These are phyloP conservation scores for Unio pictorum DNA, from an alignment of 2,888 invertebrate species.

Conservation along the genomic window DNA sequence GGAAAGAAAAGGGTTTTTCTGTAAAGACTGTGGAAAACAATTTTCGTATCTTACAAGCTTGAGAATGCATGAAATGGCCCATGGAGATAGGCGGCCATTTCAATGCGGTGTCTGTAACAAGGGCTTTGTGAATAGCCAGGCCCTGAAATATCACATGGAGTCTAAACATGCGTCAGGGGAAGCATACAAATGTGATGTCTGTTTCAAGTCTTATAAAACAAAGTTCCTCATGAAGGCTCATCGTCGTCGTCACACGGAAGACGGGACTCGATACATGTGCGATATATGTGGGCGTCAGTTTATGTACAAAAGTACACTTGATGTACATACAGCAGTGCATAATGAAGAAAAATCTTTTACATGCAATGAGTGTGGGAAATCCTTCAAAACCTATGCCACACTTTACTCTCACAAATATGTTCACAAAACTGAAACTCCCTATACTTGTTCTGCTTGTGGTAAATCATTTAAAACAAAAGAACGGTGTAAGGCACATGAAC, in stretches of 20 bases:
- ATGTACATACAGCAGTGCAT: constrained; percentile 60
- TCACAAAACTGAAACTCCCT: constrained; percentile 56
- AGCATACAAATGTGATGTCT: constrained; percentile 53
- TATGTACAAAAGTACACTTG: constrained; percentile 61
- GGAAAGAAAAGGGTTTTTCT: constrained; percentile 43
- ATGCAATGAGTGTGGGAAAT: constrained; percentile 60
- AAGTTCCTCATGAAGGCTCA: constrained; percentile 56
- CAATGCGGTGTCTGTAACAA: constrained; percentile 56
- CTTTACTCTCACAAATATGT: constrained; percentile 62
- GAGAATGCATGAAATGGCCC: constrained; percentile 59
- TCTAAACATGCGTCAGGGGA: constrained; percentile 45
- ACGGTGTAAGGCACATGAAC: constrained; percentile 59
- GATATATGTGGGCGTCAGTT: constrained; percentile 60
- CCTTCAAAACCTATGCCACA: constrained; percentile 64
- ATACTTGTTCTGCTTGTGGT: constrained; percentile 53
- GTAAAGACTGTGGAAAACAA: constrained; percentile 57
- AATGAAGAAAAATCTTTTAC: constrained; percentile 47
- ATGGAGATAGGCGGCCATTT: constrained; percentile 53
- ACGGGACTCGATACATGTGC: constrained; percentile 56
- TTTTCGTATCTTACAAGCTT: constrained; percentile 64
- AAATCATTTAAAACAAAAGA: constrained; percentile 65
- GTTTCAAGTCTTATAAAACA: constrained; percentile 61
- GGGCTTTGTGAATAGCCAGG: constrained; percentile 55
- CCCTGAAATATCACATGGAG: constrained; percentile 47
- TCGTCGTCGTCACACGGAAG: constrained; percentile 49